Conservation (phyloP, 2,797 vertebrate species). For the Enteromius viviparus region DNA sequence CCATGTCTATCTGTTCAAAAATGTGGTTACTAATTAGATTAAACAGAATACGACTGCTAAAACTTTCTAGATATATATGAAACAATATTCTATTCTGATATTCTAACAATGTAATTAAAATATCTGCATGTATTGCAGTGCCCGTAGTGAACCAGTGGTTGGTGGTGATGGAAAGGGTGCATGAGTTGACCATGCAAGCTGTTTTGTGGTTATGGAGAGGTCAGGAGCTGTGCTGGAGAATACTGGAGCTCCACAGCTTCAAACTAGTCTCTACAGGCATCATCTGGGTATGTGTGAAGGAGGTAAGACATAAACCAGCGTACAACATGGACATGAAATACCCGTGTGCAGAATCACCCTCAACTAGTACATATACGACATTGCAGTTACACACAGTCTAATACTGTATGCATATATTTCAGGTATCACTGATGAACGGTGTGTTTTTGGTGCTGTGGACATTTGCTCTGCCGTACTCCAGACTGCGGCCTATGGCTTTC, state of each 20-base stretch:
- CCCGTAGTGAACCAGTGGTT: conserved; percentile 68
- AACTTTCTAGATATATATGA: neutral
- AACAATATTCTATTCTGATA: neutral
- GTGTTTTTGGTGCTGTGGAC: conserved; percentile 78
- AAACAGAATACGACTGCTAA: neutral
- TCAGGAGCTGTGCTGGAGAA: conserved; percentile 76
- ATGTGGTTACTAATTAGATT: neutral
- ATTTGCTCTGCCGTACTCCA: conserved; percentile 77
- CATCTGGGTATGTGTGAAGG: conserved; percentile 80
- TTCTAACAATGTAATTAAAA: neutral
- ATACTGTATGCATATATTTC: conserved; percentile 4
- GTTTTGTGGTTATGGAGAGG: conserved; percentile 65
- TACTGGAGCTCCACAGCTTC: conserved; percentile 80
- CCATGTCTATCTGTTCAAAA: neutral
- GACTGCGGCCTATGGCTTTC: conserved; percentile 71
- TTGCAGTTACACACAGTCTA: neutral
- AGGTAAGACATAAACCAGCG: conserved; percentile 65
- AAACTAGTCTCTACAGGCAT: conserved; percentile 76
- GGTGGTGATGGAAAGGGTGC: conserved; percentile 71
- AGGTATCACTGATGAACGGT: conserved; percentile 83
- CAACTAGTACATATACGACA: neutral
- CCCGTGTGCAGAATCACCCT: neutral
- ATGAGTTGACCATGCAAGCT: conserved; percentile 70
- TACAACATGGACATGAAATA: neutral
- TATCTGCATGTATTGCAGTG: conserved; percentile 54